phyloP scores from a whole-genome alignment of 2,797 vertebrate species.

The Enteromius viviparus region DNA sequence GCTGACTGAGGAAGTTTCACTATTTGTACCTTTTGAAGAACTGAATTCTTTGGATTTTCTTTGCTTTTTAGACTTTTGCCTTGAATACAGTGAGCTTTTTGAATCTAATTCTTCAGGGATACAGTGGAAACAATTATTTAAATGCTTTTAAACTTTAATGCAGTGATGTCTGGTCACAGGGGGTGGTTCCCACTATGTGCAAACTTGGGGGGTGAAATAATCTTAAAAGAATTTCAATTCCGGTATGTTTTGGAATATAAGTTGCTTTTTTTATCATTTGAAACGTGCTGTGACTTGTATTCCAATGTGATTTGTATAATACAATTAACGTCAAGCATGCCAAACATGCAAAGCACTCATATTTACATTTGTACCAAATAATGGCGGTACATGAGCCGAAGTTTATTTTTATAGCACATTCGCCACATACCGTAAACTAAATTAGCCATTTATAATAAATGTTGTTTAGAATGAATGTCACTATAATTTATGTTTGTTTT shows the following conservation, averaged over 20 bases:
- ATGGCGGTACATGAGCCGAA: background rate
- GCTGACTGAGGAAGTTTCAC: background rate
- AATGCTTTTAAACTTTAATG: background rate
- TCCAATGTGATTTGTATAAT: background rate
- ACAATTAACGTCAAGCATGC: background rate
- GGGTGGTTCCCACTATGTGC: background rate
- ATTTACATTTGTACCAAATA: background rate
- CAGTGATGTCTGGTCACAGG: background rate
- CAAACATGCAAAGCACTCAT: background rate
- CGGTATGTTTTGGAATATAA: background rate
- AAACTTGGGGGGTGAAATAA: background rate
- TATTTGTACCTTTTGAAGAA: background rate
- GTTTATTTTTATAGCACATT: background rate
- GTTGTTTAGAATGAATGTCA: background rate
- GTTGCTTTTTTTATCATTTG: slow-evolving; percentile 1
- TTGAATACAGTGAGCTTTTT: background rate
- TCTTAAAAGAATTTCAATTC: background rate
- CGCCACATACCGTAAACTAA: background rate
- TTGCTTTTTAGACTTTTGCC: background rate
- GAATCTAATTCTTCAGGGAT: background rate
- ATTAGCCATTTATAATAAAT: background rate
- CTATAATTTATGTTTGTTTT: background rate
- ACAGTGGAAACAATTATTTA: background rate
- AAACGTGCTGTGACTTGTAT: slow-evolving; percentile 1
- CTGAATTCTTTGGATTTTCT: background rate